phyloP scores from a whole-genome alignment of 2,888 invertebrate species.

The Chaetogeoica ovagalla region DNA sequence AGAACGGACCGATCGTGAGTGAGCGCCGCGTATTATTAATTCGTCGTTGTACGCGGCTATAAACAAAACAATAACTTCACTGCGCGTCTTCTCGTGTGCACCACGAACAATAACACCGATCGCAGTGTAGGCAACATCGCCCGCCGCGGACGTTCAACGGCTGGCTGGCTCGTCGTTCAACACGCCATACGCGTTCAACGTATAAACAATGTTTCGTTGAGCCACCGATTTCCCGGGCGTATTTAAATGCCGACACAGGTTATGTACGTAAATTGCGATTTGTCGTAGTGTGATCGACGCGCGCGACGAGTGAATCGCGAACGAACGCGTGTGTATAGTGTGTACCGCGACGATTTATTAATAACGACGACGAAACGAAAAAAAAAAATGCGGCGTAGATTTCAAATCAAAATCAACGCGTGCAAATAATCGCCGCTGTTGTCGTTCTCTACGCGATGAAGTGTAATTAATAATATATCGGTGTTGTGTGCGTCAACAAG shows the following conservation, averaged over 20 bases:
- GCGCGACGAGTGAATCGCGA: too few relatives aligned
- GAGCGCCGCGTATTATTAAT: conserved; percentile 29
- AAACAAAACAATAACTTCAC: conserved; percentile 44
- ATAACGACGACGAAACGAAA: too few relatives aligned
- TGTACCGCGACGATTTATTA: too few relatives aligned
- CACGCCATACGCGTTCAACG: too few relatives aligned
- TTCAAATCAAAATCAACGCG: too few relatives aligned
- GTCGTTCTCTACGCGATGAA: too few relatives aligned
- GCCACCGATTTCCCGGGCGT: background rate
- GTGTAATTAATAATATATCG: too few relatives aligned
- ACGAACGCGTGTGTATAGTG: too few relatives aligned
- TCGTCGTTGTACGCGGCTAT: conserved; percentile 27
- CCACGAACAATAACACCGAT: conserved; percentile 28
- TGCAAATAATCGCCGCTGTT: too few relatives aligned
- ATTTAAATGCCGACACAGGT: conserved; percentile 29
- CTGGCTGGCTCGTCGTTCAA: too few relatives aligned
- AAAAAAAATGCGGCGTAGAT: too few relatives aligned
- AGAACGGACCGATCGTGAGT: conserved; percentile 39
- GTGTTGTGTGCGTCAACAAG: background rate
- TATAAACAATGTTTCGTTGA: conserved; percentile 6
- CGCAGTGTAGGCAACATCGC: conserved; percentile 22
- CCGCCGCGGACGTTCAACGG: background rate
- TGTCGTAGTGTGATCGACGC: too few relatives aligned
- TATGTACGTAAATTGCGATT: background rate
- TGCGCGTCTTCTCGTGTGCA: background rate